Conservation (phyloP, 2,888 invertebrate genomes). For the Andrena praecox region DNA sequence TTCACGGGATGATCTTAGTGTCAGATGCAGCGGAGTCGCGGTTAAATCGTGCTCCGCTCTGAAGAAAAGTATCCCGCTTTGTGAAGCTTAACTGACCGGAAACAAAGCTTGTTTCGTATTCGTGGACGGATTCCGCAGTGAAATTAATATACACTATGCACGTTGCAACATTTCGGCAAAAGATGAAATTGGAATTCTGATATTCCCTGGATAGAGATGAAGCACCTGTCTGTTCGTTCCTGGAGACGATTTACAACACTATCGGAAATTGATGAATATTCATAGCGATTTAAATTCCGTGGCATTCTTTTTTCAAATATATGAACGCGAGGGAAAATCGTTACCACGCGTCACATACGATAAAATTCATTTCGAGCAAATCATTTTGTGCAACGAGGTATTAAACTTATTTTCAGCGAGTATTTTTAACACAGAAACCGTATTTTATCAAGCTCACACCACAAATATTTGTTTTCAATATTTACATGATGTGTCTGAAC, state of each 20-base stretch:
- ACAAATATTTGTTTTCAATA: too few species aligned
- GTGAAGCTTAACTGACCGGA: conserved; percentile 12
- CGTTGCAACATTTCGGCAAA: background rate
- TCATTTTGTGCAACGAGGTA: too few species aligned
- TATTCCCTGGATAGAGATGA: background rate
- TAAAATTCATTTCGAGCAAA: too few species aligned
- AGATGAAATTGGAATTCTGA: conserved; percentile 13
- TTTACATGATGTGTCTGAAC: too few species aligned
- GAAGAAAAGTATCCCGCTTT: conserved; percentile 5
- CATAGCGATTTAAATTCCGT: conserved; percentile 38
- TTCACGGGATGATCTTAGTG: conserved; percentile 4
- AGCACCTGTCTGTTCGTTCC: background rate
- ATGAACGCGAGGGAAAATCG: too few species aligned
- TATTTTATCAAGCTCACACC: too few species aligned
- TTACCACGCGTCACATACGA: too few species aligned
- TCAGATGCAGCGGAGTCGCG: conserved; percentile 7
- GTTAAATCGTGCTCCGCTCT: conserved; percentile 12
- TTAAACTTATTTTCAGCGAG: too few species aligned
- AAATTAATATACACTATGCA: conserved; percentile 30
- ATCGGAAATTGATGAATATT: conserved; percentile 26
- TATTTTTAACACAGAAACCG: too few species aligned
- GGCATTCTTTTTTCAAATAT: conserved; percentile 1
- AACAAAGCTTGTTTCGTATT: conserved; percentile 19
- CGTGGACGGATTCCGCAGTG: background rate
- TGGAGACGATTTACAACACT: conserved; percentile 9